Base-by-base conservation (phyloP, 2,113 vertebrate species). In the Protomyctophum bolini region DNA sequence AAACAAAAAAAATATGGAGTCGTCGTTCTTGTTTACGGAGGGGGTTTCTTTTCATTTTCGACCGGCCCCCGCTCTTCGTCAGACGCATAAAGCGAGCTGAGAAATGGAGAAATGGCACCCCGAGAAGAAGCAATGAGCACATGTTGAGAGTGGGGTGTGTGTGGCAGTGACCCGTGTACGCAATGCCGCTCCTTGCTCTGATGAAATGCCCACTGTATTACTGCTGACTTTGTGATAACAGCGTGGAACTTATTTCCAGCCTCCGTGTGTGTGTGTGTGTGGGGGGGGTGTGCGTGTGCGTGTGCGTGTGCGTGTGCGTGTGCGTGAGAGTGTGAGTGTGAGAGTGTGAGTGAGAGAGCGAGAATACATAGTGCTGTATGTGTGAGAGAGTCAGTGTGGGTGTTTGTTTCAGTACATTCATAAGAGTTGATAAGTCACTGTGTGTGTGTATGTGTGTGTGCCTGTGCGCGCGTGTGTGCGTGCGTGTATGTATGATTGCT, bases 161-260 rank as follows among this genome's bases (percentile, higher is more conserved):
- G 21, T 21, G 21, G 21, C 58, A 28, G 14, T 81, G 81, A 89
- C 86, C 86, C 76, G 48, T 45, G 21, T 21, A 59, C 66, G 79
- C 79, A 73, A 78, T 81, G 57, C 45, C 6, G 7, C 49, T 70
- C 67, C 72, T 83, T 82, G 58, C 47, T 33, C 77, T 83, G 88
- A 92, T 91, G 88, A 90, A 90, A 87, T 80, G 60, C 67, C 80
- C 79, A 21, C 73, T 51, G 65, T 73, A 87, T 89, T 87, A 86
- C 87, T 91, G 88, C 82, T 86, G 91, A 91, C 90, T 91, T 91
- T 92, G 87, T 88, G 89, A 92, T 91, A 91, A 89, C 75, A 66
- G 80, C 8, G 9, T 58, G 48, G 52, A 69, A 73, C 76, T 72
- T 61, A 77, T 77, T 66, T 81, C 72, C 56, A 49, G 52, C 52